These are phyloP conservation scores for Mellivora capensis DNA, from an alignment of 2,113 vertebrate species.

Conservation along the genomic window DNA sequence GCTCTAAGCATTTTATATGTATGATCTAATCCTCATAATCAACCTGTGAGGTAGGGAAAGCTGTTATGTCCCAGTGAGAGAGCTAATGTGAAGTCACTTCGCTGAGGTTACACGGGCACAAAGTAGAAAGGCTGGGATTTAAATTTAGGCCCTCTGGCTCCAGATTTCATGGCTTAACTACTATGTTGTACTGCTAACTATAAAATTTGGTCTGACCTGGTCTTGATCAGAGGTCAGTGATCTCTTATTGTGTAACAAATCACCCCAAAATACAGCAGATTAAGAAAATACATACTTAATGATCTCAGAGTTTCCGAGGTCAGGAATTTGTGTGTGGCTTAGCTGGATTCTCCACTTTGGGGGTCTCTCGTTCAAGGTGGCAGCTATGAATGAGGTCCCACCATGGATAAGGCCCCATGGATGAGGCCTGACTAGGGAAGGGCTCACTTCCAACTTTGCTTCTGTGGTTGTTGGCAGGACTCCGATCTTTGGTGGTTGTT, in stretches of 20 bases:
- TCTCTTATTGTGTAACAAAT: background rate
- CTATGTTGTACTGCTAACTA: rapidly evolving
- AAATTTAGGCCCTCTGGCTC: background rate
- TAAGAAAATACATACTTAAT: too few relatives aligned
- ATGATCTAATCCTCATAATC: background rate
- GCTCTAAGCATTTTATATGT: background rate
- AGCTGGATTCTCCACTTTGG: background rate
- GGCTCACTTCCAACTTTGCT: background rate
- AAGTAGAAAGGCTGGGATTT: background rate
- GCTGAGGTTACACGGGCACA: background rate
- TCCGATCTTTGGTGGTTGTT: background rate
- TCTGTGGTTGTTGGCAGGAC: background rate
- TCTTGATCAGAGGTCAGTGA: background rate
- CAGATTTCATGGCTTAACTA: background rate
- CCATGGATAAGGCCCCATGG: background rate
- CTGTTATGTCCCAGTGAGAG: background rate
- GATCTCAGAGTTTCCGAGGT: background rate
- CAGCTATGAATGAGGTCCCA: background rate
- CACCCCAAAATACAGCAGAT: background rate
- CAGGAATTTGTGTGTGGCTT: background rate
- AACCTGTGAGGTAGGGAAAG: background rate
- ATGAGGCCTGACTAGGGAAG: background rate
- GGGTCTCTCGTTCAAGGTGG: background rate
- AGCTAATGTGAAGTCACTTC: background rate
- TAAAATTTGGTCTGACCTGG: background rate